Conservation (phyloP, 2,888 invertebrate genomes). For the Lithophane ornitopus region DNA sequence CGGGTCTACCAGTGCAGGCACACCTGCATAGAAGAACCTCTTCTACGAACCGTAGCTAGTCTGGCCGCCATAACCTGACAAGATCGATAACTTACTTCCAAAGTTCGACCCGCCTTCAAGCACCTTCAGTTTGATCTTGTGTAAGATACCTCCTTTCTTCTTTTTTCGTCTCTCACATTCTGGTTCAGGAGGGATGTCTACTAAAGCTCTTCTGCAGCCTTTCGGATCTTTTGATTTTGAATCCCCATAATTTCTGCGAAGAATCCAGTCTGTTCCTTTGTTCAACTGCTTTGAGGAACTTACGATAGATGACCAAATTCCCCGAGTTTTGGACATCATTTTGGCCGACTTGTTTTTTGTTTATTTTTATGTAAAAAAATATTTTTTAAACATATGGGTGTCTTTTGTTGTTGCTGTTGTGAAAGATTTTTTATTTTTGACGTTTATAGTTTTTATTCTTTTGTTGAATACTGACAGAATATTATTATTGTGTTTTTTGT, state of each 20-base stretch:
- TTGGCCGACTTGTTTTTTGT: constrained; percentile 53
- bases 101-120: constrained; percentile 87
- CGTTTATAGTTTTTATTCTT: constrained; percentile 48
- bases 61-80: background rate
- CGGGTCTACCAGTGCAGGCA: background rate
- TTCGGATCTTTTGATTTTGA: constrained; percentile 57
- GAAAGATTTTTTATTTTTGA: constrained; percentile 59
- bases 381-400: constrained; percentile 57
- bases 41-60: background rate
- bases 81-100: constrained; percentile 80
- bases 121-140: constrained; percentile 82
- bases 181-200: constrained; percentile 76
- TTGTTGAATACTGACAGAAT: constrained; percentile 24
- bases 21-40: background rate
- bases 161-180: constrained; percentile 74
- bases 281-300: constrained; percentile 55
- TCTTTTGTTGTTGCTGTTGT: constrained; percentile 74
- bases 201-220: constrained; percentile 79
- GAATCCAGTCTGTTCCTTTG: constrained; percentile 48
- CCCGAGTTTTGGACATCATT: constrained; percentile 67
- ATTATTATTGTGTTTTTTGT: background rate
- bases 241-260: constrained; percentile 74
- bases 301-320: constrained; percentile 67
- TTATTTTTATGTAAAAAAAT: constrained; percentile 59
- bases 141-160: constrained; percentile 80